Percentiles rank a stretch among this genome's conserved stretches.
phyloP scores from a whole-genome alignment of 1,140 invertebrate genomes.

The Caenorhabditis remanei region DNA sequence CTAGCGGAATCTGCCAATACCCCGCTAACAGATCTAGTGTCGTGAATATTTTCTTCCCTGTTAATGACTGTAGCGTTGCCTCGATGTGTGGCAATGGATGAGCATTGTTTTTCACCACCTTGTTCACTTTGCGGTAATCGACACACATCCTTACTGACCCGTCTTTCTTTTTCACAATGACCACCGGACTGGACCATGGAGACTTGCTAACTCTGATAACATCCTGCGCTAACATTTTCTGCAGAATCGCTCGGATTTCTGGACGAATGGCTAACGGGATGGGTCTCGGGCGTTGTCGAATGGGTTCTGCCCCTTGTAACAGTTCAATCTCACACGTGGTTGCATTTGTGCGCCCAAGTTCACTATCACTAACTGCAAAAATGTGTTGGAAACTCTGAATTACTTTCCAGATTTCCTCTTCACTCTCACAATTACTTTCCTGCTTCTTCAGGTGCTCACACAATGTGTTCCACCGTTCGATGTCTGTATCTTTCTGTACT shows the following conservation, averaged over 20 bases:
- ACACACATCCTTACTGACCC: conserved; percentile 78
- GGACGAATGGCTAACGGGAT: conserved; percentile 22
- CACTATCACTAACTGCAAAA: conserved; percentile 45
- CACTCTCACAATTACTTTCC: not conserved
- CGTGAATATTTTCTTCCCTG: conserved; percentile 78
- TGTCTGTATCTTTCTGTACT: too few species aligned
- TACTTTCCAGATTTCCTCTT: not conserved
- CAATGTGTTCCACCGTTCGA: not conserved
- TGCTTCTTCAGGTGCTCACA: conserved; percentile 9
- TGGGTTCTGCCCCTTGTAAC: conserved; percentile 1
- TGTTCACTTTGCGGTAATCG: conserved; percentile 80
- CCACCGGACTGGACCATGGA: conserved; percentile 79
- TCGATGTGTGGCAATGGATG: conserved; percentile 81
- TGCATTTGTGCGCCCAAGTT: not conserved
- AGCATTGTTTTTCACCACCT: conserved; percentile 78
- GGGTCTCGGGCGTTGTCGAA: conserved; percentile 18
- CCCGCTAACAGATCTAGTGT: conserved; percentile 78
- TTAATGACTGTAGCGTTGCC: conserved; percentile 78
- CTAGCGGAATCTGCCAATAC: conserved; percentile 52
- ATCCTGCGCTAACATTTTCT: conserved; percentile 23
- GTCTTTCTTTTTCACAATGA: conserved; percentile 81
- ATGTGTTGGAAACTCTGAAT: not conserved
- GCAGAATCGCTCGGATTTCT: not conserved
- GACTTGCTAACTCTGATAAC: conserved; percentile 56
- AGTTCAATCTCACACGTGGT: not conserved